Conservation (phyloP, 2,888 invertebrate genomes). For the Nineta flava region DNA sequence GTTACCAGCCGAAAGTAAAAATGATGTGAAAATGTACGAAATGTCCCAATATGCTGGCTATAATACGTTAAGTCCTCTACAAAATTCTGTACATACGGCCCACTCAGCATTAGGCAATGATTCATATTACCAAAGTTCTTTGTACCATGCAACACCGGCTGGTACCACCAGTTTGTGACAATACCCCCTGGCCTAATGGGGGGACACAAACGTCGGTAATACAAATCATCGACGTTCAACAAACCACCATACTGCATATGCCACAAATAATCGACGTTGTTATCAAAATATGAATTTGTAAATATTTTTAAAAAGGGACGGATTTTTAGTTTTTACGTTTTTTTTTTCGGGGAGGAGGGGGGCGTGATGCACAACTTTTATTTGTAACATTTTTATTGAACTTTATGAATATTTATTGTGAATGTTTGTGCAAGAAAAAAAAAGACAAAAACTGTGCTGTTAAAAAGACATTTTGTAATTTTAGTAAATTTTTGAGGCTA, state of each 20-base stretch:
- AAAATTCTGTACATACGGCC: conserved; percentile 38
- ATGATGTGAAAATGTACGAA: conserved; percentile 87
- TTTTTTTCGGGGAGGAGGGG: neutral
- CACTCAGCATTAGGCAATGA: conserved; percentile 47
- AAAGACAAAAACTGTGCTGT: too few species aligned
- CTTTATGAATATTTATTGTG: too few species aligned
- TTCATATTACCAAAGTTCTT: conserved; percentile 70
- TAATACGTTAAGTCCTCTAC: conserved; percentile 42
- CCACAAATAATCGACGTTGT: neutral
- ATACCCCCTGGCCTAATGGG: conserved; percentile 68
- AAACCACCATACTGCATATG: neutral
- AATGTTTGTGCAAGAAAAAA: too few species aligned
- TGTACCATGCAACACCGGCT: conserved; percentile 50
- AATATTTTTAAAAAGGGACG: neutral
- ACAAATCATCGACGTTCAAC: neutral
- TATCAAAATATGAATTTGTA: neutral
- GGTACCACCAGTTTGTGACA: conserved; percentile 82
- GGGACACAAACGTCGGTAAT: neutral
- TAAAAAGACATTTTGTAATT: too few species aligned
- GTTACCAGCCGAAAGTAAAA: conserved; percentile 73
- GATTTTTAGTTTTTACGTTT: neutral
- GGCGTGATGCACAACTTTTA: neutral
- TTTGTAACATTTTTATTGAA: too few species aligned
- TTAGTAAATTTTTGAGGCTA: too few species aligned
- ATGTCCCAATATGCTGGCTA: conserved; percentile 51